phyloP scores from a whole-genome alignment of 30 jellyfish, hydroid and myxozoan genomes.

The Morbakka virulenta region DNA sequence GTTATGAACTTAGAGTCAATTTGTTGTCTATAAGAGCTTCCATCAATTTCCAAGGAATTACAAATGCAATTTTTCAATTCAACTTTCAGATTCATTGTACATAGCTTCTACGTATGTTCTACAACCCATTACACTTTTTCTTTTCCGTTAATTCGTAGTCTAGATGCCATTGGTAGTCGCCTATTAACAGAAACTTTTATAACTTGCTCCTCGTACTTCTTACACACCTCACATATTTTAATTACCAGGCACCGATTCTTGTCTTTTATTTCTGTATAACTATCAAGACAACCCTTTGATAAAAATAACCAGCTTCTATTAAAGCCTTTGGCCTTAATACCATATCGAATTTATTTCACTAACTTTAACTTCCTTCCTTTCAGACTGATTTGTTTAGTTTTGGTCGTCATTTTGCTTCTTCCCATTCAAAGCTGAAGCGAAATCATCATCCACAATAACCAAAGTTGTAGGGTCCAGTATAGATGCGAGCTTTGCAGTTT shows the following conservation, averaged over 20 bases:
- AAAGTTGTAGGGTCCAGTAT: too few relatives aligned
- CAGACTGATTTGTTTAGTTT: not conserved
- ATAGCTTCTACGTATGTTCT: slow-evolving; percentile 18
- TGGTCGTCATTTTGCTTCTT: slow-evolving; percentile 3
- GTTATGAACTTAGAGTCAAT: slow-evolving; percentile 41
- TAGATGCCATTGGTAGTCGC: slow-evolving; percentile 59
- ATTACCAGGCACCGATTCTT: slow-evolving; percentile 44
- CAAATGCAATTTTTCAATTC: too few relatives aligned
- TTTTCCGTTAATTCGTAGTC: slow-evolving; percentile 41
- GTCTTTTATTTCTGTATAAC: slow-evolving; percentile 53
- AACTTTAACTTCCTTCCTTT: slow-evolving; percentile 4
- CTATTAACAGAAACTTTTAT: not conserved
- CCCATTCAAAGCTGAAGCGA: not conserved
- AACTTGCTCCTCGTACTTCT: slow-evolving; percentile 29
- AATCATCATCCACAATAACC: not conserved
- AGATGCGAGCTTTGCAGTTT: too few relatives aligned
- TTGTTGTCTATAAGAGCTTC: slow-evolving; percentile 43
- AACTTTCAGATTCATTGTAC: slow-evolving; percentile 1
- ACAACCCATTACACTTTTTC: slow-evolving; percentile 37
- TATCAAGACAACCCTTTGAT: slow-evolving; percentile 47
- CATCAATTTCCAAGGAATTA: slow-evolving; percentile 48
- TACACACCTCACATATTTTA: slow-evolving; percentile 42
- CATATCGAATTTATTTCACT: slow-evolving; percentile 22
- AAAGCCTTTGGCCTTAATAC: not conserved
- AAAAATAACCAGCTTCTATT: slow-evolving; percentile 41